phyloP scores from a whole-genome alignment of 2,888 invertebrate species.

The Acanthosepion lycidas region DNA sequence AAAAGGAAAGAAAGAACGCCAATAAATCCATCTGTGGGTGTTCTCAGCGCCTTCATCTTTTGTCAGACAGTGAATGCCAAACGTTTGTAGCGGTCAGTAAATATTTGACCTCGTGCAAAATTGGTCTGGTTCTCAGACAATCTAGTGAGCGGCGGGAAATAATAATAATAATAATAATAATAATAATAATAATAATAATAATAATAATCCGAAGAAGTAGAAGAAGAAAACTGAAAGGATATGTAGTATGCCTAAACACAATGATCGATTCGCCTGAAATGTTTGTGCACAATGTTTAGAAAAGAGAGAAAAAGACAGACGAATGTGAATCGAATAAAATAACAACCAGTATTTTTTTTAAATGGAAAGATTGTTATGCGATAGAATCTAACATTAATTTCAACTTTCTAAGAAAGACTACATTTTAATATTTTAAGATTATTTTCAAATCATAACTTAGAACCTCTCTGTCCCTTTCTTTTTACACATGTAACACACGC shows the following conservation, averaged over 20 bases:
- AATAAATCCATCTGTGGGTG: conserved; percentile 13
- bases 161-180: neutral
- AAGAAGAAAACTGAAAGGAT: neutral
- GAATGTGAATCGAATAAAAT: neutral
- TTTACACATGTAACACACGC: too few species aligned
- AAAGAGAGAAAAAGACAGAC: neutral
- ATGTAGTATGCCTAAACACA: neutral
- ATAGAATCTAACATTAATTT: too few species aligned
- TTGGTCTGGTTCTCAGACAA: neutral
- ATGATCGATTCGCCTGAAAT: too few species aligned
- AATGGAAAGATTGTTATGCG: too few species aligned
- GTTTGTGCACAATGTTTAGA: neutral
- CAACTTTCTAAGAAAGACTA: too few species aligned
- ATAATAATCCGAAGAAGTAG: neutral
- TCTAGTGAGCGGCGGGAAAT: neutral
- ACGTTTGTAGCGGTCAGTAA: conserved; percentile 33
- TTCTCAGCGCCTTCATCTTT: conserved; percentile 20
- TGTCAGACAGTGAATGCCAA: neutral
- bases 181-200: neutral
- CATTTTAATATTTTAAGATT: too few species aligned
- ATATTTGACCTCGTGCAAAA: conserved; percentile 22
- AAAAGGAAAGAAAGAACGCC: neutral
- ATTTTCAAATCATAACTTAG: too few species aligned
- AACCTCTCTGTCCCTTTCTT: too few species aligned
- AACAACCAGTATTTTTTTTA: too few species aligned